These are phyloP conservation scores for Erethizon dorsatum DNA, from an alignment of 2,797 vertebrate species.

Conservation along the genomic window DNA sequence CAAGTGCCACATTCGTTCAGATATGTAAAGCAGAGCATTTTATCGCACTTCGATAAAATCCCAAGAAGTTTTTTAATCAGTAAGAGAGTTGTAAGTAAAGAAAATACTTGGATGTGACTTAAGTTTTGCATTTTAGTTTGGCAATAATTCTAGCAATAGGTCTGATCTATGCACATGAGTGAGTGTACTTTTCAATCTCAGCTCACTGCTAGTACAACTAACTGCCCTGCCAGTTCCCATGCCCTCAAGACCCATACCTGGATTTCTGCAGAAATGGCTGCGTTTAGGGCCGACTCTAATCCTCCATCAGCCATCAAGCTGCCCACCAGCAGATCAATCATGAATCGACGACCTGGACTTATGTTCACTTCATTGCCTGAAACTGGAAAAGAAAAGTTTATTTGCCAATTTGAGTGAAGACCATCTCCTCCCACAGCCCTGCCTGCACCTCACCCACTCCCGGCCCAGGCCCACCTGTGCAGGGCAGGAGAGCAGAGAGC, in stretches of 20 bases:
- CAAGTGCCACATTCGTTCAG: not conserved
- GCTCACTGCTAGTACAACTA: not conserved
- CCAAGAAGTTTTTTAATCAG: not conserved
- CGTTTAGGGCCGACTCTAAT: slow-evolving; percentile 96
- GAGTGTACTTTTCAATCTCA: not conserved
- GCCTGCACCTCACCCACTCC: not conserved
- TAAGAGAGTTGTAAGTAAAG: not conserved
- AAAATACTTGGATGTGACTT: not conserved
- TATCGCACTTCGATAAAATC: not conserved
- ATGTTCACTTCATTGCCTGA: slow-evolving; percentile 97
- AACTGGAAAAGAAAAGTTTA: slow-evolving; percentile 88
- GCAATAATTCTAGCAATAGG: not conserved
- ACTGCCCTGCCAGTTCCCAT: rapidly evolving
- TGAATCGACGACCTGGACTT: slow-evolving; percentile 98
- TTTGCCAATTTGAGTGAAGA: not conserved
- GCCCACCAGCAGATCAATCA: slow-evolving; percentile 99
- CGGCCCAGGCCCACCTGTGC: slow-evolving; percentile 91
- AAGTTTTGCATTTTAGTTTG: not conserved
- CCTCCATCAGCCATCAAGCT: slow-evolving; percentile 99
- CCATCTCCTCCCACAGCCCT: no score
- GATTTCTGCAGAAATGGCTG: slow-evolving; percentile 99
- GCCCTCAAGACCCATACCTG: slow-evolving; percentile 91
- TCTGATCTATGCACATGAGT: not conserved
- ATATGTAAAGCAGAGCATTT: not conserved
- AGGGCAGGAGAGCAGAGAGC: slow-evolving; percentile 96